Base-by-base conservation (phyloP, 1,140 invertebrate genomes). In the Euwallacea similis region DNA sequence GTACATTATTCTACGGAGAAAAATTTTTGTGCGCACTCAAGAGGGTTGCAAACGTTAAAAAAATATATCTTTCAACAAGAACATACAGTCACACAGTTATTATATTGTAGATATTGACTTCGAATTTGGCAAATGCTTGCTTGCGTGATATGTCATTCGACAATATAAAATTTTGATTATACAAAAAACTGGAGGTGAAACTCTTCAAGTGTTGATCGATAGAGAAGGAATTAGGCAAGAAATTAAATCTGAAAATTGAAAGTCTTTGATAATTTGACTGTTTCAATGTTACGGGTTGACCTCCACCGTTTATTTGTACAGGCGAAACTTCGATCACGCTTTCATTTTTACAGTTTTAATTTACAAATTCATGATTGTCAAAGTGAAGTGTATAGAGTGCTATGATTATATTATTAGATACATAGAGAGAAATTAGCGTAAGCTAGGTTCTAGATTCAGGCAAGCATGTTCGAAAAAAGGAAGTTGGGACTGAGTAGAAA, bases 21-120 rank as follows among this genome's bases (percentile, higher is more conserved):
- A 33, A 71, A 64, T 69, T 54, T 16, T 74, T 78, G 76, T 76
- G 77, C 75, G 73, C 61, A 77, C 63, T 69, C 65, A 78, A 75
- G 73, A 33, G 4, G 21, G 21, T 33, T 33, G 21, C 21, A 33
- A 33, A 33, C 21, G 21, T 33, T 33, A 75, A 77, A 78, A 78
- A 79, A 76, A 78, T 76, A 78, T 71, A 76, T 76, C 66, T 74
- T 75, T 76, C 71, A 69, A 75, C 15, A 66, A 61, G 54, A 56
- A 66, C 61, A 70, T 72, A 79, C 74, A 77, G 74, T 75, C 73
- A 76, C 72, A 76, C 69, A 74, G 69, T 69, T 74, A 69, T 76
- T 75, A 67, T 79, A 78, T 78, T 77, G 76, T 81, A 81, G 78
- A 81, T 81, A 81, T 81, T 81, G 80, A 81, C 80, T 81, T 80